A percentile compares a stretch with the other conserved stretches of the same genome.
Conservation (phyloP, 2,113 vertebrate species). For the Paracanthobrama guichenoti region DNA sequence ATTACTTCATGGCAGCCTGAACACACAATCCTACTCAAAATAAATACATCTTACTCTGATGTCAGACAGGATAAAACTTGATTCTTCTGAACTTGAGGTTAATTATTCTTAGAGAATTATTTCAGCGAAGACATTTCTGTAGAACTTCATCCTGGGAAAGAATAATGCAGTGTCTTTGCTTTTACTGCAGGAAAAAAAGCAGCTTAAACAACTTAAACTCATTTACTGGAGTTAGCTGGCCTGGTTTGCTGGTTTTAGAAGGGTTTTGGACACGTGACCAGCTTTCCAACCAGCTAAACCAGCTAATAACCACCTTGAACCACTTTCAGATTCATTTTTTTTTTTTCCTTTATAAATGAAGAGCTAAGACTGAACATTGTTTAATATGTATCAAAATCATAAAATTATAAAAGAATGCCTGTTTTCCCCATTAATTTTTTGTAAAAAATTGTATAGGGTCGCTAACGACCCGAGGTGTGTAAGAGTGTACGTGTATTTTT, state of each 20-base stretch:
- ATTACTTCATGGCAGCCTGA: not conserved
- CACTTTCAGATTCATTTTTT: not conserved
- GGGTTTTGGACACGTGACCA: not conserved
- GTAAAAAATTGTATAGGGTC: too few species aligned
- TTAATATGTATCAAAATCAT: not conserved
- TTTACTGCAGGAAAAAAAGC: not conserved
- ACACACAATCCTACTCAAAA: not conserved
- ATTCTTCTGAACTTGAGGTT: not conserved
- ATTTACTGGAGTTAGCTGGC: not conserved
- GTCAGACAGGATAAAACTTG: not conserved
- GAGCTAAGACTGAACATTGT: not conserved
- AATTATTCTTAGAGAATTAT: not conserved
- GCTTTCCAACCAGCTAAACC: not conserved
- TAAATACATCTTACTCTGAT: constrained; percentile 26
- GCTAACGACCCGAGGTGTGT: too few species aligned
- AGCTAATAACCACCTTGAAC: not conserved
- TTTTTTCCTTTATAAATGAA: not conserved
- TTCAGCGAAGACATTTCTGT: not conserved
- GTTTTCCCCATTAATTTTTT: too few species aligned
- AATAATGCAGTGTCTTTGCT: not conserved
- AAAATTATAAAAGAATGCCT: too few species aligned
- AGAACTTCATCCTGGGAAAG: not conserved
- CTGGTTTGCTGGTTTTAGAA: not conserved
- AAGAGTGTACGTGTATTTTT: too few species aligned
- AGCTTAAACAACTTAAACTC: not conserved